These are phyloP conservation scores for Gryllus longicercus DNA, from an alignment of 2,888 invertebrate genomes.

Conservation along the genomic window DNA sequence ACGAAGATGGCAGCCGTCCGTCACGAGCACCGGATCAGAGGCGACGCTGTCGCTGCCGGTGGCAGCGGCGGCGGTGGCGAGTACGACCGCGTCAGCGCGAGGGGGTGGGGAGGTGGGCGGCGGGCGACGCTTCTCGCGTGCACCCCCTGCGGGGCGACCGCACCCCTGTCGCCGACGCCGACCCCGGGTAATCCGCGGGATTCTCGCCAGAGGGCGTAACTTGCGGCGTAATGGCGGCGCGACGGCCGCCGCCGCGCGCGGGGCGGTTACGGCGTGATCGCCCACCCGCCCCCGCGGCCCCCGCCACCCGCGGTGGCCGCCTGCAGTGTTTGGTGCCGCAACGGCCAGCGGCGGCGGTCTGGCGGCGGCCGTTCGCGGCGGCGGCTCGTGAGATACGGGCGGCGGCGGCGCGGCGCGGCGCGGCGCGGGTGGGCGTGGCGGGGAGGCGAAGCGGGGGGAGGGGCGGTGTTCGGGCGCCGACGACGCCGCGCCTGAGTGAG, in stretches of 20 bases:
- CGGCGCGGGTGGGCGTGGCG: background rate
- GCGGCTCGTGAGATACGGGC: too few species aligned
- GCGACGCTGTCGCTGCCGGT: too few species aligned
- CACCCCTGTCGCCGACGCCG: background rate
- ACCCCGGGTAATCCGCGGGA: background rate
- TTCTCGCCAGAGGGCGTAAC: slow-evolving; percentile 17
- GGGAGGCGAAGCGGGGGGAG: background rate
- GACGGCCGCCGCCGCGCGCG: background rate
- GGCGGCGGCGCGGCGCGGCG: background rate
- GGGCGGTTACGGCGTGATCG: background rate
- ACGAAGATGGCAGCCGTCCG: too few species aligned
- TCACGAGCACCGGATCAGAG: too few species aligned
- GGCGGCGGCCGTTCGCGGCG: too few species aligned
- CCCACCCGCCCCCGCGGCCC: background rate
- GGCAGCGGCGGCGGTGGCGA: too few species aligned
- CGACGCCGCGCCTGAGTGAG: background rate
- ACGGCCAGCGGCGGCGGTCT: too few species aligned
- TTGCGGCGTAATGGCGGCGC: slow-evolving; percentile 8
- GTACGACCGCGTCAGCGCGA: too few species aligned
- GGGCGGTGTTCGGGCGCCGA: background rate
- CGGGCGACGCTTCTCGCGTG: too few species aligned
- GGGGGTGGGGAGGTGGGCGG: too few species aligned
- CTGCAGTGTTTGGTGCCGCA: too few species aligned
- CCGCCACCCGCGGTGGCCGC: too few species aligned
- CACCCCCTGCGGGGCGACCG: background rate